Percentiles rank a stretch among this genome's conserved stretches.
Evolutionary conservation across 2,888 invertebrate species (phyloP).

Genomic region (Heliconius sara): DNA sequence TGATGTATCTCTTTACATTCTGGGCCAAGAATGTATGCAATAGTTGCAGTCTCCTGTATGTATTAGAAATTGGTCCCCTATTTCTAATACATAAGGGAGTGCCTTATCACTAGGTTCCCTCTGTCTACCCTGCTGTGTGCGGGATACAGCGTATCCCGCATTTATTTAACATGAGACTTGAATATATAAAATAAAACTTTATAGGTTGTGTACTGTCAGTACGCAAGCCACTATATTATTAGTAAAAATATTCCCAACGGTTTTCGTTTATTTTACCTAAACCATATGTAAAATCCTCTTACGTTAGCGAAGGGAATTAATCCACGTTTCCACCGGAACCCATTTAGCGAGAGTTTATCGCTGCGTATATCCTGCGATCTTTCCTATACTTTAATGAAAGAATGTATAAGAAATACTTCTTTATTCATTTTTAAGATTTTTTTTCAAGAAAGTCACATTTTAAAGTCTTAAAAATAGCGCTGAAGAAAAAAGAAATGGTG

Average conservation of each 20-base stretch:
- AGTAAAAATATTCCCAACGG: background rate
- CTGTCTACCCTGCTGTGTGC: too few species aligned
- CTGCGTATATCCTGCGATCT: conserved; percentile 31
- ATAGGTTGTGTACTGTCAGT: background rate
- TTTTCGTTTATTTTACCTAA: background rate
- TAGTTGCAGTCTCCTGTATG: too few species aligned
- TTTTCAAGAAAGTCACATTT: too few species aligned
- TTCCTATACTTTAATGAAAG: background rate
- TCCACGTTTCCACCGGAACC: conserved; percentile 19
- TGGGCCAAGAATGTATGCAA: too few species aligned
- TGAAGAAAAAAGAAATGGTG: too few species aligned
- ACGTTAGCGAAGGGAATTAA: conserved; percentile 19
- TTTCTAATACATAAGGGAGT: too few species aligned
- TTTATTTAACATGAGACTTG: background rate
- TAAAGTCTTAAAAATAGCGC: too few species aligned
- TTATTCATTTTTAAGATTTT: background rate
- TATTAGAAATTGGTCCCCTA: too few species aligned
- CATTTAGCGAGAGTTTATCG: conserved; percentile 29
- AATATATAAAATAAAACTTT: background rate
- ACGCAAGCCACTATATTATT: background rate
- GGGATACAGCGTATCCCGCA: too few species aligned
- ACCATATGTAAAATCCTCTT: conserved; percentile 4
- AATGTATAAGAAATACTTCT: background rate
- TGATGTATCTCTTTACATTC: too few species aligned
- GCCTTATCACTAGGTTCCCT: too few species aligned